Base-by-base conservation (phyloP, 1,140 invertebrate species). In the Zaprionus kolodkinae region DNA sequence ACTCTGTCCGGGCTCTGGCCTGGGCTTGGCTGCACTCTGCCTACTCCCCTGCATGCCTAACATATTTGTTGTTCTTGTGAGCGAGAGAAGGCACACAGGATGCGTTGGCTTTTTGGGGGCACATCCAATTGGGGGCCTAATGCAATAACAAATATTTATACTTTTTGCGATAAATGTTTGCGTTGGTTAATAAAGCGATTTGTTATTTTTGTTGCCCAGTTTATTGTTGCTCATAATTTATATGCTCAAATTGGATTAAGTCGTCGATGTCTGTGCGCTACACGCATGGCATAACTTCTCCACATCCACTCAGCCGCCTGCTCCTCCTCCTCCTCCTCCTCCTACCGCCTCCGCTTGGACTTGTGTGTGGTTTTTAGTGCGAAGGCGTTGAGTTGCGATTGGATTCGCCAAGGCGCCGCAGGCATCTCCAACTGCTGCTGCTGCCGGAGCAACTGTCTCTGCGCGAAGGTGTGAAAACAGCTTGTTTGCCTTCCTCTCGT, bases 141-240 rank as follows among this genome's bases (percentile, higher is more conserved):
- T 85, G 85, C 85, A 89, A 89, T 89, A 89, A 89, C 85, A 89
- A 89, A 89, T 89, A 89, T 89, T 89, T 89, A 89, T 89, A 89
- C 85, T 89, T 85, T 89, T 90, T 81, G 85, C 86, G 85, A 89
- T 89, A 89, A 89, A 89, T 89, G 85, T 89, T 89, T 89, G 85
- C 85, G 81, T 89, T 89, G 85, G 85, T 89, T 89, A 89, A 89
- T 89, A 89, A 89, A 89, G 85, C 85, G 86, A 89, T 89, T 89
- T 85, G 85, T 89, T 89, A 85, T 88, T 88, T 78, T 33, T 33
- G 30, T 45, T 45, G 40, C 40, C n/a, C 64, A 67, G 65, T 72
- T 84, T 89, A 1, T 21, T 21, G 21, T 21, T 81, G 81, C 66
- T 63, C 85, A 89, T 89, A 89, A 89, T 90, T 89, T 89, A 89